Evolutionary conservation across 2,888 invertebrate genomes (phyloP), one percentile per base, ranked within the genome.

Genomic region (Agonopterix subpropinquella): DNA sequence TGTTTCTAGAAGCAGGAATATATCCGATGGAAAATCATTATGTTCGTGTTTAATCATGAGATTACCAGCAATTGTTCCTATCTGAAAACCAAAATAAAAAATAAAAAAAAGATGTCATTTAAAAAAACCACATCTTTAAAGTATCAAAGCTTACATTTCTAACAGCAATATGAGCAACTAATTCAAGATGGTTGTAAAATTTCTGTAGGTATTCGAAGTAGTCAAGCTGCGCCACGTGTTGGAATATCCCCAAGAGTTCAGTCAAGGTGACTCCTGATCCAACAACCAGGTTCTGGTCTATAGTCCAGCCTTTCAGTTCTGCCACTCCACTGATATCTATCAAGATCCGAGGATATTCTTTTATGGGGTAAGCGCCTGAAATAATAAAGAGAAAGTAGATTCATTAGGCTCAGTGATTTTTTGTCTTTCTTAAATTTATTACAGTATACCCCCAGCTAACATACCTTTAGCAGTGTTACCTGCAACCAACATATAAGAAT

Each of bases 391-490:
- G 11, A 15, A 82, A 39, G 13, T 36, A 10, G 1, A 39, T 45
- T 4, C 4, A 13, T 28, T 28, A 28, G 28, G 28, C 1, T 1
- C 0, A 28, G 28, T 28, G 28, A 28, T 28, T 5, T 28, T 28
- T 28, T 5, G 7, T 18, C 28, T 28, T 28, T 5, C 7, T 28
- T 28, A 7, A 5, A 5, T 28, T 28, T 28, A 28, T 28, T 5
- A 28, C 28, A 28, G 2, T 28, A 28, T 7, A 28, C 28, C 18
- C 18, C 5, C 1, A 28, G 28, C 5, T 28, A 28, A 28, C 5
- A 47, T 67, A 79, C 94, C 94, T 75, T 90, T 91, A 8, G 91
- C 93, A 9, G 94, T 94, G 67, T 94, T 93, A 39, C 94, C 94
- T 36, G 90, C 91, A 2, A 94, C 89, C 2, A 94, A 66, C 72